These are phyloP conservation scores for Mantis religiosa DNA, from an alignment of 2,888 invertebrate genomes.

Conservation along the genomic window DNA sequence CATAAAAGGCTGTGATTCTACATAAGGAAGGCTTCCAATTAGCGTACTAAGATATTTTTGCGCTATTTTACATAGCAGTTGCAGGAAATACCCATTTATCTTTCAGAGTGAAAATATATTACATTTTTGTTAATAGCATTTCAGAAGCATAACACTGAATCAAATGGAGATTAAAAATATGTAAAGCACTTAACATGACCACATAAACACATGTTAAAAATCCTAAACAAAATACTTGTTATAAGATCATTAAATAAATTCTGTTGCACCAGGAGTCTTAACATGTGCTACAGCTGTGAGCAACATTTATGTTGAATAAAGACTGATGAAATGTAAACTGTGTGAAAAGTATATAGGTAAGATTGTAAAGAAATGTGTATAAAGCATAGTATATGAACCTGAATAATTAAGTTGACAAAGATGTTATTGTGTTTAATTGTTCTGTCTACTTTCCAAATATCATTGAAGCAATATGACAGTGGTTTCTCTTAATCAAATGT, in stretches of 20 bases:
- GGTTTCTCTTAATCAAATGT: too few relatives aligned
- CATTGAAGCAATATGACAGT: background rate
- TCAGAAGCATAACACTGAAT: background rate
- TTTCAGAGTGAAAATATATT: background rate
- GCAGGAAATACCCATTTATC: background rate
- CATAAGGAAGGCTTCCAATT: background rate
- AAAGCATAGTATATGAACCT: background rate
- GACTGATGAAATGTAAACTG: background rate
- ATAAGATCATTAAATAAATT: background rate
- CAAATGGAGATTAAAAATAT: background rate
- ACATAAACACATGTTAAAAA: background rate
- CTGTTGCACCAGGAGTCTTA: too few relatives aligned
- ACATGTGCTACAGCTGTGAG: background rate
- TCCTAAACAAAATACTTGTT: background rate
- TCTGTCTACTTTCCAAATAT: background rate
- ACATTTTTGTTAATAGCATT: background rate
- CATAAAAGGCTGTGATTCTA: background rate
- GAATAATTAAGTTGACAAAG: background rate
- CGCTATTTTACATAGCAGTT: background rate
- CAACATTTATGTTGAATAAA: background rate
- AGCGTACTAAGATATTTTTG: background rate
- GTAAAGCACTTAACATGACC: background rate
- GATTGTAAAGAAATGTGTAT: background rate
- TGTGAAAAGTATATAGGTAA: background rate
- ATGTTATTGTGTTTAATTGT: background rate